These are phyloP conservation scores for Andrena praecox DNA, from an alignment of 2,888 invertebrate genomes.

Conservation along the genomic window DNA sequence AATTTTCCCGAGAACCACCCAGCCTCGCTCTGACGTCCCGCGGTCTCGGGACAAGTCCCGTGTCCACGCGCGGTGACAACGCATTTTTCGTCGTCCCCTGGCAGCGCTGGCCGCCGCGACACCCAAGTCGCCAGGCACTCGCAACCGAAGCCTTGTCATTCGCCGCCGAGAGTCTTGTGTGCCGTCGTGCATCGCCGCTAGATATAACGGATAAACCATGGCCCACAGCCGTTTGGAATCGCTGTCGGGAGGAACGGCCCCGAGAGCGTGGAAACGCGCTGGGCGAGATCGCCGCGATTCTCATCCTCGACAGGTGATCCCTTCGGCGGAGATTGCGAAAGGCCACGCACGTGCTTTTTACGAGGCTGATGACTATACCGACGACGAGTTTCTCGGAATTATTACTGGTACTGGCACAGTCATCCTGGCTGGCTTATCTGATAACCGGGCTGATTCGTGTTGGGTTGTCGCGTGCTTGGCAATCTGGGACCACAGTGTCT, in stretches of 20 bases:
- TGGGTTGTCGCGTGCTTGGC: no score
- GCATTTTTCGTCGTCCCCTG: constrained; percentile 23
- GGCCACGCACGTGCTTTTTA: background rate
- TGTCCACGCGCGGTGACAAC: constrained; percentile 25
- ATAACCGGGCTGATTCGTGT: background rate
- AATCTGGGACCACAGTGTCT: background rate
- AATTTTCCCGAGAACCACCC: constrained; percentile 12
- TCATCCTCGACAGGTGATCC: background rate
- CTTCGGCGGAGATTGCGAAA: background rate
- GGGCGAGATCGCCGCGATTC: background rate
- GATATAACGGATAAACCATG: constrained; percentile 31
- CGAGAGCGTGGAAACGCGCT: background rate
- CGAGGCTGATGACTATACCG: background rate
- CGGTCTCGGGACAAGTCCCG: background rate
- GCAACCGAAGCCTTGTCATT: constrained; percentile 20
- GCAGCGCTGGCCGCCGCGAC: background rate
- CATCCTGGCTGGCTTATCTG: background rate
- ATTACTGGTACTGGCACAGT: constrained; percentile 1
- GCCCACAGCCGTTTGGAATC: background rate
- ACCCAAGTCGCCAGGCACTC: background rate
- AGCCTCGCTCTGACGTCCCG: background rate
- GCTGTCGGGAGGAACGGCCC: background rate
- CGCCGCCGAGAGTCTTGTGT: constrained; percentile 4
- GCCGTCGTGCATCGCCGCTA: constrained; percentile 7
- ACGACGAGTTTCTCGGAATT: constrained; percentile 5